Evolutionary conservation across 2,888 invertebrate genomes (phyloP).

Genomic region (Hypsopygia costalis): DNA sequence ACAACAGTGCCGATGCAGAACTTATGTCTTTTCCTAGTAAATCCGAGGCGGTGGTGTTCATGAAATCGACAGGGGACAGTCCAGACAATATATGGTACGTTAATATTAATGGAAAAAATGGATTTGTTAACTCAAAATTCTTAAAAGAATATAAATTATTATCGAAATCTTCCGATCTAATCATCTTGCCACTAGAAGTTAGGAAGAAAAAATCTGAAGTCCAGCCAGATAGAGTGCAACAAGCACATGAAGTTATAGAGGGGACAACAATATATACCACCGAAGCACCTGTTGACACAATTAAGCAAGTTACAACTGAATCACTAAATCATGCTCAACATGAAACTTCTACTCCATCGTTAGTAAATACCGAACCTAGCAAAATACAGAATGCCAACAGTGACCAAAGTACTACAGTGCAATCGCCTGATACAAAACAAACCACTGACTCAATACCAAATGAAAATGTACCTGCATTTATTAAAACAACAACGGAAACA

Average conservation of each 20-base stretch:
- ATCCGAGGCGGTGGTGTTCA: conserved; percentile 81
- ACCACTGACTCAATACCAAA: not conserved
- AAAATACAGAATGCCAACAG: not conserved
- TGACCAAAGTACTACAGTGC: not conserved
- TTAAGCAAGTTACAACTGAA: conserved; percentile 26
- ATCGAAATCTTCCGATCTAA: conserved; percentile 46
- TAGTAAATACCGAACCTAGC: conserved; percentile 11
- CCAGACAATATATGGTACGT: conserved; percentile 83
- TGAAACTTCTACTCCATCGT: conserved; percentile 25
- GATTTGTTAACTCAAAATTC: conserved; percentile 82
- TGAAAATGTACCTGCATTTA: not conserved
- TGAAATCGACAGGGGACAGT: conserved; percentile 85
- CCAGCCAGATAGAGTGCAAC: conserved; percentile 62
- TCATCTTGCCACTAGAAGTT: conserved; percentile 45
- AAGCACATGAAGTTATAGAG: conserved; percentile 80
- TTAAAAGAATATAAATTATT: conserved; percentile 82
- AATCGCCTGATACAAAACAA: not conserved
- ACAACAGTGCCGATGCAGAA: conserved; percentile 74
- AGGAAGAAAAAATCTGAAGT: conserved; percentile 29
- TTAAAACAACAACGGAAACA: conserved; percentile 13
- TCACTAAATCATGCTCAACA: conserved; percentile 12
- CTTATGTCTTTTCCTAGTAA: conserved; percentile 82
- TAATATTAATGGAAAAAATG: conserved; percentile 83
- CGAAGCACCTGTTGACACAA: conserved; percentile 29
- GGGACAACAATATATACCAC: conserved; percentile 83